A percentile compares a stretch with the other conserved stretches of the same genome.
These are phyloP conservation scores for Babylonia areolata DNA, from an alignment of 1,140 invertebrate genomes.

Conservation along the genomic window DNA sequence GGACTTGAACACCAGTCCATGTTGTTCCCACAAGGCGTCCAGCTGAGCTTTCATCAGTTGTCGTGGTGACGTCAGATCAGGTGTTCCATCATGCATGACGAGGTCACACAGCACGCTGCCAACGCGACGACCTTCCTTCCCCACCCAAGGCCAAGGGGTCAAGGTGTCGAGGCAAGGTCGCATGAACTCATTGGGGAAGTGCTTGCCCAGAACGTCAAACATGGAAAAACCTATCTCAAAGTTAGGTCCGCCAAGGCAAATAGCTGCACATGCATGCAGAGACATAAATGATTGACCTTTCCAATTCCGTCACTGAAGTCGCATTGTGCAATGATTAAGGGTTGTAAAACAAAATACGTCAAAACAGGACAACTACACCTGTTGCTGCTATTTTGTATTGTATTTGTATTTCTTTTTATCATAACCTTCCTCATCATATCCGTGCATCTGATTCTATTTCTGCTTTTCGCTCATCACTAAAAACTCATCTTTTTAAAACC, in stretches of 20 bases:
- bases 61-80: not conserved
- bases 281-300: not conserved
- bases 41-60: slow-evolving; percentile 19
- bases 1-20: slow-evolving; percentile 34
- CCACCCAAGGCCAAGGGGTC: slow-evolving; percentile 20
- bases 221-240: not conserved
- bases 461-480: no score
- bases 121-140: not conserved
- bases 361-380: no score
- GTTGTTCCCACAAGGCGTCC: slow-evolving; percentile 16
- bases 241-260: slow-evolving; percentile 3
- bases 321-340: no score
- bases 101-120: slow-evolving; percentile 29
- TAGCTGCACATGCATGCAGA: not conserved
- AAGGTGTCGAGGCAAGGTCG: slow-evolving; percentile 25
- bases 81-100: not conserved
- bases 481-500: no score
- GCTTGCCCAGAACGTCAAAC: not conserved
- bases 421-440: no score
- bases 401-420: no score
- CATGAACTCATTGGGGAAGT: not conserved
- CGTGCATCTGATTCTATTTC: no score
- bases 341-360: no score
- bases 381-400: no score
- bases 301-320: not conserved